Evolutionary conservation across 64 coral and sea anemone genomes (phyloP).

Genomic region (Montipora cactus): DNA sequence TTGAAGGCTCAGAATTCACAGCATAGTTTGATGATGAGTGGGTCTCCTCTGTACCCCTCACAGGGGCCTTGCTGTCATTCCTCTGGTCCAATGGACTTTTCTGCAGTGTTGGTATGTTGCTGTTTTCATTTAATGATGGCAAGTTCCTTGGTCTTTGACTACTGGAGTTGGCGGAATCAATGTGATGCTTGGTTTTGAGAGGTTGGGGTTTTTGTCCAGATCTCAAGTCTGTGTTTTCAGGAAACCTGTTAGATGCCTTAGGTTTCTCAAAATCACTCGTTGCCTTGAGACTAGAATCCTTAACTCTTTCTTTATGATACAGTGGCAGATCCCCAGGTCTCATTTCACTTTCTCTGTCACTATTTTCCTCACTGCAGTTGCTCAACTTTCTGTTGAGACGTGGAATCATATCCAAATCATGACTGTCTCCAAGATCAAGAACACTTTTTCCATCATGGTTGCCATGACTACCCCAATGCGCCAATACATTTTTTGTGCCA

Average conservation of each 20-base stretch:
- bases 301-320: constrained; percentile 56
- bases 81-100: constrained; percentile 41
- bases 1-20: not conserved
- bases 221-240: constrained; percentile 29
- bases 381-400: constrained; percentile 17
- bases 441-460: constrained; percentile 82
- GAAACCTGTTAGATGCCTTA: constrained; percentile 16
- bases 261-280: constrained; percentile 38
- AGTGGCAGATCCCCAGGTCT: constrained; percentile 9
- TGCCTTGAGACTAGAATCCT: not conserved
- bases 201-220: constrained; percentile 24
- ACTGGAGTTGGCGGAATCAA: not conserved
- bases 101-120: constrained; percentile 41
- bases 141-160: constrained; percentile 33
- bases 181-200: constrained; percentile 31
- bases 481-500: constrained; percentile 40
- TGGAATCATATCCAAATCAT: constrained; percentile 32
- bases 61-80: constrained; percentile 28
- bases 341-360: constrained; percentile 70
- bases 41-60: not conserved
- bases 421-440: constrained; percentile 70
- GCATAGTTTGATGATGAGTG: not conserved
- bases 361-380: constrained; percentile 44
- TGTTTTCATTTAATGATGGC: constrained; percentile 3
- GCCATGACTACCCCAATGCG: constrained; percentile 85